A percentile compares a stretch with the other conserved stretches of the same genome.
These are phyloP conservation scores for Emys orbicularis DNA, from an alignment of 2,797 vertebrate genomes.

Conservation along the genomic window DNA sequence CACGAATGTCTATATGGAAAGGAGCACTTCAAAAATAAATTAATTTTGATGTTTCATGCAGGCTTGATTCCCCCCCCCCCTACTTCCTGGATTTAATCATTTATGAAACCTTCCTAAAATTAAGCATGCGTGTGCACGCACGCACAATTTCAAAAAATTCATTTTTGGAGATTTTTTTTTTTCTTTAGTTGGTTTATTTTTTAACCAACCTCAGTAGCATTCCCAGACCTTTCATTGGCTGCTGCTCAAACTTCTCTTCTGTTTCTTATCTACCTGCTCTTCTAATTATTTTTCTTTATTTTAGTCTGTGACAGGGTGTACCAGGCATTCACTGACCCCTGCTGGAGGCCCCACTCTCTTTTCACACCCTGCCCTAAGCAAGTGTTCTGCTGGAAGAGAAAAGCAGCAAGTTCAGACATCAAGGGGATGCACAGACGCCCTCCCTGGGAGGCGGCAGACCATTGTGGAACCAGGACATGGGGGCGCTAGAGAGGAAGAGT, in stretches of 20 bases:
- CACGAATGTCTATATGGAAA: rapidly evolving
- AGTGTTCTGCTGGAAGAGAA: background rate
- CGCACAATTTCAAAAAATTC: background rate
- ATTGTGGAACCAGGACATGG: background rate
- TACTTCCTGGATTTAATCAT: background rate
- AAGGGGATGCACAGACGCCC: background rate
- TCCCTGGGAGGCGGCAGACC: background rate
- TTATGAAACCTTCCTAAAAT: background rate
- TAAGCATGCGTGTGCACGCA: rapidly evolving
- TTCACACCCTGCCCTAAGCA: background rate
- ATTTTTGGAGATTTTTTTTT: background rate
- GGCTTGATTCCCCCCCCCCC: background rate
- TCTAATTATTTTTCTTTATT: background rate
- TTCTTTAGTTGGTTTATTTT: background rate
- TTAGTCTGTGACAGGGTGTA: background rate
- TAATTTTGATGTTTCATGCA: background rate
- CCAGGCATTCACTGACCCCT: background rate
- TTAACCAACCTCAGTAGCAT: background rate
- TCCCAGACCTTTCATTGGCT: background rate
- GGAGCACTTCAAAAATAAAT: background rate
- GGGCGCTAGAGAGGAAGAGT: background rate
- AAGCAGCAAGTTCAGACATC: background rate
- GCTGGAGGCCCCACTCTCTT: background rate
- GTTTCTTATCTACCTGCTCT: background rate
- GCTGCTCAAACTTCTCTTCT: background rate